phyloP scores from a whole-genome alignment of 1,140 invertebrate genomes.

The Pectinophora gossypiella region DNA sequence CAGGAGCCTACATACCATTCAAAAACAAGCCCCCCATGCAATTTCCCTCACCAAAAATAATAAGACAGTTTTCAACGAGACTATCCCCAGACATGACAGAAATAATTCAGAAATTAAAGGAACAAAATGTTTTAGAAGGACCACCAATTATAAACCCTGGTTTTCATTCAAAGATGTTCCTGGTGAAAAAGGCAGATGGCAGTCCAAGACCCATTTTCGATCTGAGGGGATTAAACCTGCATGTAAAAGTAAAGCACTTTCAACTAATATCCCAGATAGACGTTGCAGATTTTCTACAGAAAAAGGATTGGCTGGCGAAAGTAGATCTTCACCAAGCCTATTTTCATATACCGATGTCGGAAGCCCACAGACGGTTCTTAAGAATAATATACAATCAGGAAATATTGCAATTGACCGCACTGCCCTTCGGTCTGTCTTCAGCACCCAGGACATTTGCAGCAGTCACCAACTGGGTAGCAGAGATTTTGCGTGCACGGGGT shows the following conservation, averaged over 20 bases:
- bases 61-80: conserved; percentile 12
- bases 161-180: conserved; percentile 34
- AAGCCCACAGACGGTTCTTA: no score
- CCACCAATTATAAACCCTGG: conserved; percentile 3
- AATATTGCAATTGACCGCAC: no score
- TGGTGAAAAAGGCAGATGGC: conserved; percentile 12
- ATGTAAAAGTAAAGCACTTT: conserved; percentile 5
- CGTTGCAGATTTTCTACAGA: conserved; percentile 12
- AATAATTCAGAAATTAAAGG: conserved; percentile 18
- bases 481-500: no score
- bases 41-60: not conserved
- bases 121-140: conserved; percentile 20
- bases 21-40: conserved; percentile 20
- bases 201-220: conserved; percentile 25
- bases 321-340: no score
- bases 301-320: no score
- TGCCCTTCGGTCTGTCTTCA: no score
- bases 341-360: no score
- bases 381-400: no score
- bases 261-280: conserved; percentile 11
- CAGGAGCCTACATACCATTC: conserved; percentile 26
- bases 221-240: conserved; percentile 20
- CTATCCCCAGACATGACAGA: conserved; percentile 20
- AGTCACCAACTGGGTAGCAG: no score
- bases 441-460: no score